Evolutionary conservation across 2,797 vertebrate species (phyloP).

Genomic region (Cyprinella venusta): DNA sequence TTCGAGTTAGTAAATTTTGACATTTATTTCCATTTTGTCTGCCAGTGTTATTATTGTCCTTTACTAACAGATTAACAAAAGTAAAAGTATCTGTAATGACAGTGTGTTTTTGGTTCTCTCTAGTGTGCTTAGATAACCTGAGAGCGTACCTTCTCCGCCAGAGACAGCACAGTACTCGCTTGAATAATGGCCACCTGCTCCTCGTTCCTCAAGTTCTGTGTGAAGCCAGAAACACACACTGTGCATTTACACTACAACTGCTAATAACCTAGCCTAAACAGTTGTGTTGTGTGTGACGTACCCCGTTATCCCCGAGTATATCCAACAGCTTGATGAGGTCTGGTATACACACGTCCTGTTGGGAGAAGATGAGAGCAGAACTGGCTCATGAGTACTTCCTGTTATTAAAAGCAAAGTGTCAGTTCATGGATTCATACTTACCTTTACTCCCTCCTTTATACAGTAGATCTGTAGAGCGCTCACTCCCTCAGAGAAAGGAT

Average conservation of each 20-base stretch:
- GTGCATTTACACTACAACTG: neutral
- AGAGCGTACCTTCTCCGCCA: slow-evolving; percentile 93
- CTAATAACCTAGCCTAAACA: neutral
- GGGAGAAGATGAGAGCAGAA: slow-evolving; percentile 30
- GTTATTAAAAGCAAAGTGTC: neutral
- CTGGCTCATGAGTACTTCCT: neutral
- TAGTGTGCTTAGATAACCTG: neutral
- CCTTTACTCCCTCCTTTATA: slow-evolving; percentile 99
- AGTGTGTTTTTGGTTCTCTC: neutral
- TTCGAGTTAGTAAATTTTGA: neutral
- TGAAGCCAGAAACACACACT: neutral
- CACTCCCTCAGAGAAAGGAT: slow-evolving; percentile 96
- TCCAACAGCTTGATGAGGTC: slow-evolving; percentile 98
- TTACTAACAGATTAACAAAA: neutral
- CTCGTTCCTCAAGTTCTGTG: slow-evolving; percentile 96
- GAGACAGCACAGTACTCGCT: slow-evolving; percentile 95
- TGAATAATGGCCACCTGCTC: slow-evolving; percentile 99
- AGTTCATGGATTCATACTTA: slow-evolving; percentile 60
- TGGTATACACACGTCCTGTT: slow-evolving; percentile 96
- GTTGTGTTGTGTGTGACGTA: slow-evolving; percentile 60
- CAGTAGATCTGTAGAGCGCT: slow-evolving; percentile 99
- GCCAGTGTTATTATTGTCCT: neutral
- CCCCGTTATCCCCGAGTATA: slow-evolving; percentile 97
- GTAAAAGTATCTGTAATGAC: no score
- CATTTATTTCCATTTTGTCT: neutral